Base-by-base conservation (phyloP, 2,797 vertebrate genomes). In the Anisognathus igniventris region DNA sequence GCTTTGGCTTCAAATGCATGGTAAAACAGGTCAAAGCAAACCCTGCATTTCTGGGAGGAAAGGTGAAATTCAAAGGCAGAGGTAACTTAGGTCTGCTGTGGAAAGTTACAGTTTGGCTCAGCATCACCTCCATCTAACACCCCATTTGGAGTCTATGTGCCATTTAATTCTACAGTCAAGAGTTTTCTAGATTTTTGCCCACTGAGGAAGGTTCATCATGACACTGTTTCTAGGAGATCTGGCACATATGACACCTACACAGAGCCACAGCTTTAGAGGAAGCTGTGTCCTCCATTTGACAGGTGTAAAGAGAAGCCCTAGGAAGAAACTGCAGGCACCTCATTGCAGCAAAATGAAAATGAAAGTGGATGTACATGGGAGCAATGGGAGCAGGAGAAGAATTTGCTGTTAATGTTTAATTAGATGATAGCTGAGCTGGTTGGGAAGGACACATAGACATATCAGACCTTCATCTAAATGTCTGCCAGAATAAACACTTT, bases 381-480 rank as follows among this genome's bases (percentile, higher is more conserved):
- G 50, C 0, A 0, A 39, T 0, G 18, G 51, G 24, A 85, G 18
- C 8, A 27, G 58, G 21, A 72, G 30, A 20, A 64, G 11, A 77
- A 51, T 51, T 70, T 67, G 30, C 10, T 45, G 45, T 4, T 81
- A 35, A 65, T 20, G 33, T 81, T 93, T 86, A 89, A 92, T 72
- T 94, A 67, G 19, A 51, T 90, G 54, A 68, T 6, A 57, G 64
- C 40, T 89, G 71, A 84, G 51, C 48, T 68, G 80, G 47, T 8
- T 72, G 44, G 60, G 60, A 84, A 94, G 91, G 61, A 50, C 1
- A 7, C 47, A 75, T 12, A 88, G 51, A 47, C 23, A 2, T 31
- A 94, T 60, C 19, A 83, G 64, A 67, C 40, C 80, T 91, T 83
- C 78, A 85, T 23, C 58, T 48, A 85, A 57, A 66, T 18, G 39